These are phyloP conservation scores for Saccopteryx leptura DNA, from an alignment of 2,113 vertebrate genomes.

Conservation along the genomic window DNA sequence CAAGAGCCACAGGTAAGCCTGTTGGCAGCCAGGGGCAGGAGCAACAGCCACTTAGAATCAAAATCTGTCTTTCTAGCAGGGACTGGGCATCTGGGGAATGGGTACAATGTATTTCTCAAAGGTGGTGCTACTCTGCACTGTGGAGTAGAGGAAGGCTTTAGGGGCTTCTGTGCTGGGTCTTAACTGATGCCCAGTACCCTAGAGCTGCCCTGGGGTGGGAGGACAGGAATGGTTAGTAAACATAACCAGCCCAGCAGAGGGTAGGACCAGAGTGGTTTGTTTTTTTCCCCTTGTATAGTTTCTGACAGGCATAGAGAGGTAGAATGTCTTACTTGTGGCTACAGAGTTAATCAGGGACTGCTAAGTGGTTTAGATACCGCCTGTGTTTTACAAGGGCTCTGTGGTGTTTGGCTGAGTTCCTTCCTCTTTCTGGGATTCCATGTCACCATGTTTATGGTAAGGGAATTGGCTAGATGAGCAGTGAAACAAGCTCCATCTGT, in stretches of 20 bases:
- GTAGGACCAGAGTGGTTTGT: neutral
- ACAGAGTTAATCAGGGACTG: constrained; percentile 6
- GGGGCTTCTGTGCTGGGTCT: constrained; percentile 14
- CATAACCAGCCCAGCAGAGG: constrained; percentile 10
- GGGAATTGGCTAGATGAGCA: neutral
- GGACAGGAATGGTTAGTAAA: constrained; percentile 10
- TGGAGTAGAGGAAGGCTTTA: neutral
- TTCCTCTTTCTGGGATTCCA: neutral
- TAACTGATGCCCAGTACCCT: neutral
- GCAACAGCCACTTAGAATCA: constrained; percentile 21
- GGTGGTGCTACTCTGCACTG: constrained; percentile 27
- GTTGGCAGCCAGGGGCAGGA: constrained; percentile 63
- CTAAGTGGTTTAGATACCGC: neutral
- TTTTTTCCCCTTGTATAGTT: neutral
- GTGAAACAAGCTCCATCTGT: constrained; percentile 12
- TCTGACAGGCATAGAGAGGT: neutral
- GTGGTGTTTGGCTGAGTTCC: constrained; percentile 38
- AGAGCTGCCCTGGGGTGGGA: constrained; percentile 39
- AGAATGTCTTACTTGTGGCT: constrained; percentile 49
- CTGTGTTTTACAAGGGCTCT: constrained; percentile 37
- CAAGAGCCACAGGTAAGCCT: constrained; percentile 84
- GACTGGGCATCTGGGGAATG: constrained; percentile 48
- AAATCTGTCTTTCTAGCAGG: constrained; percentile 58
- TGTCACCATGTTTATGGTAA: neutral
- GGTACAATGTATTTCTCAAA: neutral